These are phyloP conservation scores for Zosterops hypoxanthus DNA, from an alignment of 2,113 vertebrate species.

Conservation along the genomic window DNA sequence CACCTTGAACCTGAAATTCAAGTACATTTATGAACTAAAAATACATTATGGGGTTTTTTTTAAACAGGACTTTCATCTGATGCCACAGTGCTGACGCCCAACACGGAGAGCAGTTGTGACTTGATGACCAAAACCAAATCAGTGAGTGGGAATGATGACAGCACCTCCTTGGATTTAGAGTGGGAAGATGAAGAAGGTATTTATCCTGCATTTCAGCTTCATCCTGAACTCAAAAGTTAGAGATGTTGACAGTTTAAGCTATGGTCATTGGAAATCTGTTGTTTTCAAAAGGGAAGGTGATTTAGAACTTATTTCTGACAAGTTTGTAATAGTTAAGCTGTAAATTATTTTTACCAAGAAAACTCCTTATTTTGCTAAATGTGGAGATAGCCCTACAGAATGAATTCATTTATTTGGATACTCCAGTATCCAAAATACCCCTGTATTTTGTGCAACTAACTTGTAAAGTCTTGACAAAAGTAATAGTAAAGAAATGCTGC, in stretches of 20 bases:
- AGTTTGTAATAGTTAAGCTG: background rate
- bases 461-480: background rate
- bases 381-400: background rate
- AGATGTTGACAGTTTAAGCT: background rate
- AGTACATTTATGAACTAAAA: background rate
- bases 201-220: background rate
- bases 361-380: background rate
- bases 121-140: slow-evolving; percentile 94
- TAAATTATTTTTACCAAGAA: background rate
- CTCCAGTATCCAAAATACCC: background rate
- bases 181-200: slow-evolving; percentile 99
- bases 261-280: rapidly evolving
- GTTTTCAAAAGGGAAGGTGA: background rate
- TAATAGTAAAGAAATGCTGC: background rate
- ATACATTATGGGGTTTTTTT: background rate
- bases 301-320: background rate
- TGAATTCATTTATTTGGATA: background rate
- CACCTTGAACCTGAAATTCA: background rate
- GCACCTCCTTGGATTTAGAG: slow-evolving; percentile 93
- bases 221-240: background rate
- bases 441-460: background rate
- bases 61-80: slow-evolving; percentile 88
- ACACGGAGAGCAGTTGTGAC: slow-evolving; percentile 95
- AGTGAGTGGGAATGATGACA: slow-evolving; percentile 88
- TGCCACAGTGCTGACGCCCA: slow-evolving; percentile 88